phyloP scores from a whole-genome alignment of 2,113 vertebrate species.

The Rhombomys opimus region DNA sequence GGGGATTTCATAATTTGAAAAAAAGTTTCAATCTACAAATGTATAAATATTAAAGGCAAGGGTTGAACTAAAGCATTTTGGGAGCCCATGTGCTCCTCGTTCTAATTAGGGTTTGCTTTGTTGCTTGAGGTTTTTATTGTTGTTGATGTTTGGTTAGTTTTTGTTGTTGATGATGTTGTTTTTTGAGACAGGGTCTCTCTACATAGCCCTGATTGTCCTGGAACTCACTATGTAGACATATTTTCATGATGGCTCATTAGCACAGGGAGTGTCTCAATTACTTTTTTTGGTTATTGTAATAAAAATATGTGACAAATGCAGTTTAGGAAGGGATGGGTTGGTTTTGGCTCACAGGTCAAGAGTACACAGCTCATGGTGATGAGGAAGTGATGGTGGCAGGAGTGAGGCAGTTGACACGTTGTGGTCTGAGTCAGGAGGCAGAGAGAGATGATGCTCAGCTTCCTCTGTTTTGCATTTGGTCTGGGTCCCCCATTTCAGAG shows the following conservation, averaged over 20 bases:
- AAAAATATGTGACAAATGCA: background rate
- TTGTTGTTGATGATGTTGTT: background rate
- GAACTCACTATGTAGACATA: background rate
- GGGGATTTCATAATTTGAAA: background rate
- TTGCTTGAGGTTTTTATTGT: background rate
- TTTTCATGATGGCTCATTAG: background rate
- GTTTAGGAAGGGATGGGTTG: background rate
- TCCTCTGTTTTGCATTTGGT: background rate
- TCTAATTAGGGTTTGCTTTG: background rate
- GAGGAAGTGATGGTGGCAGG: background rate
- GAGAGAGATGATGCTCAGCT: background rate
- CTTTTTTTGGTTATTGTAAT: background rate
- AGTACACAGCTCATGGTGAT: background rate
- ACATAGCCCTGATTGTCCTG: background rate
- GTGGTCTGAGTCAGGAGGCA: background rate
- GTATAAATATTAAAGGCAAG: background rate
- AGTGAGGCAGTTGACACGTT: background rate
- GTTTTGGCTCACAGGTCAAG: background rate
- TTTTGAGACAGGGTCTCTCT: background rate
- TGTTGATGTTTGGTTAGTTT: background rate
- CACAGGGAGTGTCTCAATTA: background rate
- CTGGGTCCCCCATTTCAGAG: background rate
- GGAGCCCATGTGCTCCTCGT: too few species aligned
- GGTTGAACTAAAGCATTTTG: background rate
- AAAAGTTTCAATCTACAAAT: background rate